Conservation (phyloP, 2,888 invertebrate genomes). For the Anthophora plumipes region DNA sequence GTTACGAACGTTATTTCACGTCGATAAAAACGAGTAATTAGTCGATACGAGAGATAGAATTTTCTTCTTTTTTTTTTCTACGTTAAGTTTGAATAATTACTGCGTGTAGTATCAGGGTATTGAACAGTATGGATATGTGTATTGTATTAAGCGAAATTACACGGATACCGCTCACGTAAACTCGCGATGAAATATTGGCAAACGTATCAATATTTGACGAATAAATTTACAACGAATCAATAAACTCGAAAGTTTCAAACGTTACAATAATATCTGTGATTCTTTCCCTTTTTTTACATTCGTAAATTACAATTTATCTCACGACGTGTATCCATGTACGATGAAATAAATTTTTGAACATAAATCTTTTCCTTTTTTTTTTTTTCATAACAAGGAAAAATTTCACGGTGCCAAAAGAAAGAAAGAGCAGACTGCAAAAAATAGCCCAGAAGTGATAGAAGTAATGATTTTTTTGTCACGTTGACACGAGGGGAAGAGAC, state of each 20-base stretch:
- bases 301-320: too few relatives aligned
- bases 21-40: neutral
- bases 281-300: too few relatives aligned
- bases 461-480: neutral
- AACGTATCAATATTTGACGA: slow-evolving; percentile 8
- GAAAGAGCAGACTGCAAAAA: too few relatives aligned
- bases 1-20: neutral
- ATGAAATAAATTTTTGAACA: too few relatives aligned
- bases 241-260: neutral
- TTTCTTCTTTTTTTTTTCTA: neutral
- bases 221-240: neutral
- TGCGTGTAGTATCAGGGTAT: neutral
- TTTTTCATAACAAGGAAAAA: too few relatives aligned
- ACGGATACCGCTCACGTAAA: neutral
- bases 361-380: too few relatives aligned
- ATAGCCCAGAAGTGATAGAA: neutral
- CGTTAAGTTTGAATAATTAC: neutral
- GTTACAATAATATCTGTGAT: neutral
- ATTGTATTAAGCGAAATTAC: neutral
- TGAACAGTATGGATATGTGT: too few relatives aligned
- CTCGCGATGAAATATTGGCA: slow-evolving; percentile 5
- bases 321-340: too few relatives aligned
- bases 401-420: neutral
- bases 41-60: neutral
- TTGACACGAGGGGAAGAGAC: too few relatives aligned